phyloP scores from a whole-genome alignment of 2,113 vertebrate genomes.

The Colinus virginianus region DNA sequence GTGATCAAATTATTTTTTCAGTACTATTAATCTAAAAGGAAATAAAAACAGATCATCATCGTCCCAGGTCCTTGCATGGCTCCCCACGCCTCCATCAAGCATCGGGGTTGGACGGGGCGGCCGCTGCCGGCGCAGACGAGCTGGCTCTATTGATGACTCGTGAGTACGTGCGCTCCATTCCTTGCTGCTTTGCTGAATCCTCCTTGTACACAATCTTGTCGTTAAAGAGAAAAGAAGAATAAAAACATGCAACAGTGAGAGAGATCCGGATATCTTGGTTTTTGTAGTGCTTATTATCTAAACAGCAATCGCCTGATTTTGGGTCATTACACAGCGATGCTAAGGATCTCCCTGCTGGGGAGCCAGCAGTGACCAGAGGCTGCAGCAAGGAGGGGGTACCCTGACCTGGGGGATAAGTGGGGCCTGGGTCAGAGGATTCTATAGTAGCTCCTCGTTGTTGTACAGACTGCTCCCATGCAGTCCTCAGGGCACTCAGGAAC shows the following conservation, averaged over 20 bases:
- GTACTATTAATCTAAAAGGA: slow-evolving; percentile 4
- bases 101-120: slow-evolving; percentile 52
- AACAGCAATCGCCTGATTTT: background rate
- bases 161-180: slow-evolving; percentile 85
- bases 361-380: background rate
- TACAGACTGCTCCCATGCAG: accelerated
- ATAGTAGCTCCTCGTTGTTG: accelerated
- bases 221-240: background rate
- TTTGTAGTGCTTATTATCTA: background rate
- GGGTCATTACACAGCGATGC: background rate
- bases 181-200: slow-evolving; percentile 82
- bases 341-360: background rate
- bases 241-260: background rate
- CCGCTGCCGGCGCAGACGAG: slow-evolving; percentile 21
- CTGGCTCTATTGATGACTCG: slow-evolving; percentile 75
- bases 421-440: background rate
- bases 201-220: slow-evolving; percentile 79
- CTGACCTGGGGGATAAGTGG: background rate
- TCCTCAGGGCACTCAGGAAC: accelerated
- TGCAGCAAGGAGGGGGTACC: background rate
- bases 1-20: slow-evolving; percentile 11
- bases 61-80: background rate
- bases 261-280: background rate
- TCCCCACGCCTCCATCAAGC: background rate
- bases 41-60: background rate